Conservation (phyloP, 2,113 vertebrate species). For the Muntiacus muntjak region DNA sequence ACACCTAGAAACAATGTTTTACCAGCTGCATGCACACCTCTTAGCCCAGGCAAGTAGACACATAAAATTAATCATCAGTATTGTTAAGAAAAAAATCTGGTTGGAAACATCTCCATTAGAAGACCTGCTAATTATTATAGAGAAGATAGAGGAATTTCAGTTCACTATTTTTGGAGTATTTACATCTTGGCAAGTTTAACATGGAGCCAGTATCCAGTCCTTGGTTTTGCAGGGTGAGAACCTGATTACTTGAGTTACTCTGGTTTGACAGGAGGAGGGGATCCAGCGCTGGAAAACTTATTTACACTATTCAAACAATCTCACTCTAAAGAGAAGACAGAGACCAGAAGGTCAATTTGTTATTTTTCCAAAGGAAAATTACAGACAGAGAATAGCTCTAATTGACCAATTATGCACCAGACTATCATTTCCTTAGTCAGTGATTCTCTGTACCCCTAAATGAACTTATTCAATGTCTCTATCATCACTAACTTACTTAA, state of each 20-base stretch:
- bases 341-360: neutral
- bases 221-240: neutral
- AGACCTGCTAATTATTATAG: neutral
- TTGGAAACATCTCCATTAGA: neutral
- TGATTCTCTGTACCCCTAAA: neutral
- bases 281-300: neutral
- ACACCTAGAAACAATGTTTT: neutral
- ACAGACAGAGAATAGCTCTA: neutral
- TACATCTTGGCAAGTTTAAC: neutral
- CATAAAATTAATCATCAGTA: neutral
- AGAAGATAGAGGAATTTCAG: neutral
- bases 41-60: neutral
- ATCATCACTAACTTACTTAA: neutral
- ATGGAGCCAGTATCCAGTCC: neutral
- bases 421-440: neutral
- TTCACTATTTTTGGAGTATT: neutral
- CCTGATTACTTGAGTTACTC: neutral
- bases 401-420: neutral
- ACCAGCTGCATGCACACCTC: neutral
- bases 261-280: neutral
- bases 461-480: neutral
- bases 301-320: neutral
- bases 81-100: neutral
- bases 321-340: neutral
- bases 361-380: constrained; percentile 10